These are phyloP conservation scores for Lonchura striata DNA, from an alignment of 2,113 vertebrate genomes.

Conservation along the genomic window DNA sequence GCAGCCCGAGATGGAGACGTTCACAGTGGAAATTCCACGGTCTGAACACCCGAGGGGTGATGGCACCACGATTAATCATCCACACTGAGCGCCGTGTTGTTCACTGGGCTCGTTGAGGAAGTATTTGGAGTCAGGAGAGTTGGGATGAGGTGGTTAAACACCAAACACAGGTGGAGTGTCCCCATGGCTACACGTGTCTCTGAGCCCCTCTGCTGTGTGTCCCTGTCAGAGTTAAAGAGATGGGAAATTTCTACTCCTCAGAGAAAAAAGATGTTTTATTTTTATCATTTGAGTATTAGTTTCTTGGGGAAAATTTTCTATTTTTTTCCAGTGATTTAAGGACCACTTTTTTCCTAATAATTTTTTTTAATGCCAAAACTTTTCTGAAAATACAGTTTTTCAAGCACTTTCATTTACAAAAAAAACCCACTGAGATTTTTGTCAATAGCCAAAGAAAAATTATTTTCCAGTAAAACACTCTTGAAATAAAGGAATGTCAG, in stretches of 20 bases:
- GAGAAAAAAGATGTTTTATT: not conserved
- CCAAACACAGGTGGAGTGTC: not conserved
- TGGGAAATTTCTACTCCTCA: not conserved
- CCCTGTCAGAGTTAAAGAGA: not conserved
- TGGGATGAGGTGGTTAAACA: not conserved
- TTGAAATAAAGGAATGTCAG: not conserved
- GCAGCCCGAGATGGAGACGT: not conserved
- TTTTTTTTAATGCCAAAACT: not conserved
- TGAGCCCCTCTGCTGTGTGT: not conserved
- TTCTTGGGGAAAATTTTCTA: not conserved
- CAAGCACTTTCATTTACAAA: not conserved
- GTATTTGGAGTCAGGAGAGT: not conserved
- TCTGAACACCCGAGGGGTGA: not conserved
- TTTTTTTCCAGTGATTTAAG: not conserved
- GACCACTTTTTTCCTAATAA: not conserved
- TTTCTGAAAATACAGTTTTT: fast-evolving
- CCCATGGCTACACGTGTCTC: not conserved
- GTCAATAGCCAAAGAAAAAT: not conserved
- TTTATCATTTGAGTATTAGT: not conserved
- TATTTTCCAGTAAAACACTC: not conserved
- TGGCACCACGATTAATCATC: fast-evolving
- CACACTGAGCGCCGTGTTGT: not conserved
- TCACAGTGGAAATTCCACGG: fast-evolving
- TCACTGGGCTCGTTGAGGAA: not conserved
- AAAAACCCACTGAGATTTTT: not conserved